Base-by-base conservation (phyloP, 2,113 vertebrate species). In the Microtus richardsoni region DNA sequence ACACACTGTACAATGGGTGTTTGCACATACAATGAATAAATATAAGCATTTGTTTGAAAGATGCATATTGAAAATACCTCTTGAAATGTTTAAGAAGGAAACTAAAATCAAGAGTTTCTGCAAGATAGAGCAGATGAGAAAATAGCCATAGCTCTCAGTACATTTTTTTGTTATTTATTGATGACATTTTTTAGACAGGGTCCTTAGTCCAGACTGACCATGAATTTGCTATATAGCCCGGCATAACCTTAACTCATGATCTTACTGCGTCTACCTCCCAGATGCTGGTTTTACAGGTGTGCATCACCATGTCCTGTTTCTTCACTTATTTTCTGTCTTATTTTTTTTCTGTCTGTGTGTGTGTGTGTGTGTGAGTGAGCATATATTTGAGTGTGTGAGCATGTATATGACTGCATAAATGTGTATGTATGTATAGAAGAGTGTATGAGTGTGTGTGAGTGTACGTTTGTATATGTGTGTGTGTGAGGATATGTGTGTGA, bases 61-160 rank as follows among this genome's bases (percentile, higher is more conserved):
- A 58, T 26, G 36, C 52, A 26, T 39, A 58, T 82, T 82, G 21
- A 82, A 80, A 58, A 39, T 58, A 39, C 21, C 52, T 36, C 52
- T 82, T 58, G 79, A 58, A 26, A 82, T 82, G 36, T 93, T 95
- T 60, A 80, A 94, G 75, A 95, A 54, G 4, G 70, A 19, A 89
- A 79, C 7, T n/a, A 93, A 93, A 96, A 93, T 90, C 54, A 85
- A 96, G 36, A n/a, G 47, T 22, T 75, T 39, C 52, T 80, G 19
- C 41, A 73, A 89, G 60, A 75, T 60, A 66, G 11, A 86, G 14
- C 44, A 95, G 54, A 75, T 84, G 58, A 62, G 30, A 19, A 54
- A 54, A 33, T n/a, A 33, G 4, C 33, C 49, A 79, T 36, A 24
- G 36, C 19, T 58, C 36, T n/a, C 36, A 22, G 12, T 39, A 14